Evolutionary conservation across 1,140 invertebrate species (phyloP).

Genomic region (Camponotus pennsylvanicus): DNA sequence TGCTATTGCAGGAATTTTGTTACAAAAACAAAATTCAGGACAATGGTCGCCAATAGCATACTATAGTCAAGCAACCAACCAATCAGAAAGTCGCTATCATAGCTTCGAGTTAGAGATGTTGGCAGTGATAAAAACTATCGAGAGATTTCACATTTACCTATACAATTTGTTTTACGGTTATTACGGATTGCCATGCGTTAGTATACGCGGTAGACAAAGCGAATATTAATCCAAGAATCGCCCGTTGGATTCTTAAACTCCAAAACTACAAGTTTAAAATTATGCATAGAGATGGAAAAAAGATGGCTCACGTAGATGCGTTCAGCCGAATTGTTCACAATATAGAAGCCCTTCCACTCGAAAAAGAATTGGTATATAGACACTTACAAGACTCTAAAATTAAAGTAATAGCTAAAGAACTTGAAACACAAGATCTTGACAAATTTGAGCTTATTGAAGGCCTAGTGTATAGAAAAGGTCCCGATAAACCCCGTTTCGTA

Average conservation of each 20-base stretch:
- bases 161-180: background rate
- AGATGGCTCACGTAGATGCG: background rate
- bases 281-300: too few species aligned
- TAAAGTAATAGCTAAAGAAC: background rate
- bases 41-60: background rate
- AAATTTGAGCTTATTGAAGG: background rate
- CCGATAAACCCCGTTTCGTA: background rate
- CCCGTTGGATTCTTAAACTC: background rate
- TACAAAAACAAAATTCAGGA: background rate
- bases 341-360: background rate
- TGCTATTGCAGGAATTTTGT: background rate
- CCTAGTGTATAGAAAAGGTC: background rate
- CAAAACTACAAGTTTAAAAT: background rate
- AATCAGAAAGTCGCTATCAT: background rate
- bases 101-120: background rate
- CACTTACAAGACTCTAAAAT: background rate
- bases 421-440: background rate
- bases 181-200: background rate
- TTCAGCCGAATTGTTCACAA: background rate
- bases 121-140: background rate
- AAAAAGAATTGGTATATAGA: background rate
- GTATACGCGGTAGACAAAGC: background rate
- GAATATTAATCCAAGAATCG: background rate
- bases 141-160: conserved; percentile 12
- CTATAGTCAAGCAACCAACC: background rate